phyloP scores from a whole-genome alignment of 2,113 vertebrate species.

The Lathamus discolor region DNA sequence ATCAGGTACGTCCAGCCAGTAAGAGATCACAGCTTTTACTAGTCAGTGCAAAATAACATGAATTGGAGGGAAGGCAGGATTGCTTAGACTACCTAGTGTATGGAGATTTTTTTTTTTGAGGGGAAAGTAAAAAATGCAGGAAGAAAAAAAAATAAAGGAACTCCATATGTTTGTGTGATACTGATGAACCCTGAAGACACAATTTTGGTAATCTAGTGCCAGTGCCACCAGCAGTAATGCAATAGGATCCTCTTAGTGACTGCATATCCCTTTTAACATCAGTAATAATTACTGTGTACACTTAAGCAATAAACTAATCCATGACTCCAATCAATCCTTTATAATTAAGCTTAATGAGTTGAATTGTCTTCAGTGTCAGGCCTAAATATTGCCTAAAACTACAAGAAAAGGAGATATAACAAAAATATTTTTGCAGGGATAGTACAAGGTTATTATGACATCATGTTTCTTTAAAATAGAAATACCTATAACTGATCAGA shows the following conservation, averaged over 20 bases:
- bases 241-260: neutral
- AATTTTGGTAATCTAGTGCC: conserved; percentile 4
- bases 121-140: neutral
- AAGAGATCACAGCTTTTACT: neutral
- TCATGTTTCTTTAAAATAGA: neutral
- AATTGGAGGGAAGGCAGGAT: neutral
- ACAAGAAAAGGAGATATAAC: neutral
- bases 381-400: conserved; percentile 33
- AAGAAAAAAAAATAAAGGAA: neutral
- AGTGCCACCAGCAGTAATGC: neutral
- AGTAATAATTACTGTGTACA: conserved; percentile 35
- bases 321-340: conserved; percentile 20
- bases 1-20: neutral
- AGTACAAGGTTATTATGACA: neutral
- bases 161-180: neutral
- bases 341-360: conserved; percentile 55
- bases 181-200: conserved; percentile 12
- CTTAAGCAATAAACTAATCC: conserved; percentile 51
- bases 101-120: neutral
- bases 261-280: conserved; percentile 43
- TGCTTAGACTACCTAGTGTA: neutral
- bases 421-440: neutral
- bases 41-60: neutral
- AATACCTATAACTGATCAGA: neutral
- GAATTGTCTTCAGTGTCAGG: conserved; percentile 10